Evolutionary conservation across 1,140 invertebrate genomes (phyloP).

Genomic region (Nomia melanderi): DNA sequence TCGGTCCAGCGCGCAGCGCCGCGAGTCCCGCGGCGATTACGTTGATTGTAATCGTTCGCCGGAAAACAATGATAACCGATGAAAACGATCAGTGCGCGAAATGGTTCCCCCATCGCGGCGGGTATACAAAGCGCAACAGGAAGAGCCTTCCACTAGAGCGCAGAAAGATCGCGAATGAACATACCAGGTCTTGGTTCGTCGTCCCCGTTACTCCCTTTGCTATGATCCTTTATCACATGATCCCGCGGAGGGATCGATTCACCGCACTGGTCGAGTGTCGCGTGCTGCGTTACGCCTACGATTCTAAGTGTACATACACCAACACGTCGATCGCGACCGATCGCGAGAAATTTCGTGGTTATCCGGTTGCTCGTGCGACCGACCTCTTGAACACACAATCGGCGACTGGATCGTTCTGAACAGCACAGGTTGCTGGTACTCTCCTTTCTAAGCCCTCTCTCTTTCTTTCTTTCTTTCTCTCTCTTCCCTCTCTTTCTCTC

Average conservation of each 20-base stretch:
- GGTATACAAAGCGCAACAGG: no score
- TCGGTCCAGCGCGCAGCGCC: no score
- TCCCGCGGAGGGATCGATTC: background rate
- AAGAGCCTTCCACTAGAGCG: background rate
- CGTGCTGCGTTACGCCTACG: background rate
- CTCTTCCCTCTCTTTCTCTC: background rate
- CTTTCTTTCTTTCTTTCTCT: background rate
- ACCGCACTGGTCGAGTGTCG: slow-evolving; percentile 5
- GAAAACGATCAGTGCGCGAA: no score
- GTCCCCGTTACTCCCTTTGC: background rate
- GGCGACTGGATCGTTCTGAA: slow-evolving; percentile 72
- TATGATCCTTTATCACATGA: slow-evolving; percentile 4
- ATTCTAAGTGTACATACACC: no score
- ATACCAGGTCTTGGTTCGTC: slow-evolving; percentile 25
- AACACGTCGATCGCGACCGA: background rate
- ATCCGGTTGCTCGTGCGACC: slow-evolving; percentile 27
- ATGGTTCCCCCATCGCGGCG: no score
- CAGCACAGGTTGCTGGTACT: slow-evolving; percentile 63
- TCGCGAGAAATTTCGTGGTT: slow-evolving; percentile 5
- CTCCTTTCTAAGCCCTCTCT: slow-evolving; percentile 57
- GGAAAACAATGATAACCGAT: no score
- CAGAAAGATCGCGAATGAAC: slow-evolving; percentile 37
- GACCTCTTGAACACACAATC: slow-evolving; percentile 69
- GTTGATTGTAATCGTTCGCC: no score
- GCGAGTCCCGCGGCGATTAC: no score